Conservation (phyloP, 2,888 invertebrate genomes). For the Pandemis heparana region DNA sequence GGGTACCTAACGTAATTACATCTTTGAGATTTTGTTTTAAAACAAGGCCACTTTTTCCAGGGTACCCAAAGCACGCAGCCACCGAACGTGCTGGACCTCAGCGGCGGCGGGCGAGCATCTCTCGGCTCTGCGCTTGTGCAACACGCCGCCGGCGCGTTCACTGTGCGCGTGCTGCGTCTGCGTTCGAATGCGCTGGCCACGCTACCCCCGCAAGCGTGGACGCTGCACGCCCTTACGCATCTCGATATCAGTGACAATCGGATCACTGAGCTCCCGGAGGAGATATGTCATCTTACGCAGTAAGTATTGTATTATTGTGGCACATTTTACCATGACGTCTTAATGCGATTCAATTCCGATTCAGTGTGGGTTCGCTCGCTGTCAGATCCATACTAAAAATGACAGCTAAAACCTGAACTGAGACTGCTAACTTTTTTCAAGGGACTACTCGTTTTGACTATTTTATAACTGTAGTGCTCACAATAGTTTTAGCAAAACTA, state of each 20-base stretch:
- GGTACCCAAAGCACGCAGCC: conserved; percentile 80
- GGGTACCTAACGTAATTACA: too few relatives aligned
- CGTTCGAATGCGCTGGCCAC: conserved; percentile 85
- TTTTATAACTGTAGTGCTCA: too few relatives aligned
- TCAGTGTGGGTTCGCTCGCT: too few relatives aligned
- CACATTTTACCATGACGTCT: too few relatives aligned
- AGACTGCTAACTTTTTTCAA: too few relatives aligned
- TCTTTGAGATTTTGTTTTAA: background rate
- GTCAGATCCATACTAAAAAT: too few relatives aligned
- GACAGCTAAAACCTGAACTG: too few relatives aligned
- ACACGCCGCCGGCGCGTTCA: conserved; percentile 69
- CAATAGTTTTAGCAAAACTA: too few relatives aligned
- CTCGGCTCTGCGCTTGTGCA: conserved; percentile 69
- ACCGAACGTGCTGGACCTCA: conserved; percentile 76
- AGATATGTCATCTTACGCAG: conserved; percentile 84
- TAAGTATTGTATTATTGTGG: conserved; percentile 56
- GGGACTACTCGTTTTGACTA: too few relatives aligned
- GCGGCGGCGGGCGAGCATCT: conserved; percentile 71
- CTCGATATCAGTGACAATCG: conserved; percentile 90
- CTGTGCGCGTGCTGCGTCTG: conserved; percentile 69
- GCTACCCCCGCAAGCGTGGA: conserved; percentile 87
- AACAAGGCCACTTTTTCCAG: conserved; percentile 56
- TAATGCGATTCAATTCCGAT: too few relatives aligned
- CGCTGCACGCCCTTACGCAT: conserved; percentile 86
- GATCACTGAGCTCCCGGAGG: conserved; percentile 87